A percentile compares a stretch with the other conserved stretches of the same genome.
phyloP scores from a whole-genome alignment of 2,888 invertebrate genomes.

The Drosophila tanythrix region DNA sequence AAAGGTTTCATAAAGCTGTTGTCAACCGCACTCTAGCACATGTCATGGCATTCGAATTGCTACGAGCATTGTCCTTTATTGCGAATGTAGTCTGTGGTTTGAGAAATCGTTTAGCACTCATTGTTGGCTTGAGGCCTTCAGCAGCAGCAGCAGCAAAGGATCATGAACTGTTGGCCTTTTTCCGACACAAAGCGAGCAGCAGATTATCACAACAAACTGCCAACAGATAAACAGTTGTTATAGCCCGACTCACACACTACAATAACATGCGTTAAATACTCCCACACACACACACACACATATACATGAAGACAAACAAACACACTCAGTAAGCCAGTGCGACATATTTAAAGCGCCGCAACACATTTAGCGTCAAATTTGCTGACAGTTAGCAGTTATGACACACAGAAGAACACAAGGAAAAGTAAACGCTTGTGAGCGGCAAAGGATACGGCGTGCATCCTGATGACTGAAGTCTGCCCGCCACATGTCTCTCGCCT shows the following conservation, averaged over 20 bases:
- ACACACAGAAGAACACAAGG: slow-evolving; percentile 53
- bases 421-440: slow-evolving; percentile 55
- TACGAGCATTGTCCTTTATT: slow-evolving; percentile 20
- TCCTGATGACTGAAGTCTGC: slow-evolving; percentile 24
- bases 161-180: slow-evolving; percentile 41
- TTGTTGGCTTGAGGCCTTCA: slow-evolving; percentile 24
- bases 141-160: slow-evolving; percentile 11
- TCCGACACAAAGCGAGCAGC: slow-evolving; percentile 23
- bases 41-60: slow-evolving; percentile 26
- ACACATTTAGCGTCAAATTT: slow-evolving; percentile 74
- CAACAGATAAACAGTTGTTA: slow-evolving; percentile 57
- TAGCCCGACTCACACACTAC: slow-evolving; percentile 46
- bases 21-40: slow-evolving; percentile 21
- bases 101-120: slow-evolving; percentile 17
- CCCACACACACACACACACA: slow-evolving; percentile 9
- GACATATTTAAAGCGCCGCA: slow-evolving; percentile 66
- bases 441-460: slow-evolving; percentile 46
- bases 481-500: not conserved
- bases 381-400: slow-evolving; percentile 69
- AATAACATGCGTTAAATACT: slow-evolving; percentile 41
- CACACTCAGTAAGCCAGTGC: slow-evolving; percentile 40
- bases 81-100: slow-evolving; percentile 29
- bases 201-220: slow-evolving; percentile 59
- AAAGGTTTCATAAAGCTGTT: slow-evolving; percentile 15
- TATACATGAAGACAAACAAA: slow-evolving; percentile 25